Conservation (phyloP, 2,113 vertebrate species). For the Catharus minimus region DNA sequence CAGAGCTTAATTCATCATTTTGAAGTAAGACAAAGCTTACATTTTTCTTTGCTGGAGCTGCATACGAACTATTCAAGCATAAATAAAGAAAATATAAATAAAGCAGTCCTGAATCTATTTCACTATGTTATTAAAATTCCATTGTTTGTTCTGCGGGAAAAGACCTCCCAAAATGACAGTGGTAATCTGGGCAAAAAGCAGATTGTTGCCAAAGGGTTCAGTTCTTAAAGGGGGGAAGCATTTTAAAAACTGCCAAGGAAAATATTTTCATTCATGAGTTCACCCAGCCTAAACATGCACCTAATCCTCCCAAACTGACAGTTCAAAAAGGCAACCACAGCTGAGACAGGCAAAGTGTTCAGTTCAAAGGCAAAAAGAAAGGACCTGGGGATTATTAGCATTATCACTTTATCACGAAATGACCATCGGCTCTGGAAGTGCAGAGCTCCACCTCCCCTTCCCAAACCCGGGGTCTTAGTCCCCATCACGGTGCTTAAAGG, state of each 20-base stretch:
- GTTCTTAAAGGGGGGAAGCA: conserved; percentile 43
- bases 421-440: conserved; percentile 63
- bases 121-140: conserved; percentile 66
- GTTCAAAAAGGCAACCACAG: conserved; percentile 75
- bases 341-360: conserved; percentile 64
- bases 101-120: conserved; percentile 5
- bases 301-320: conserved; percentile 83
- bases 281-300: conserved; percentile 83
- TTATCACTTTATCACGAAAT: conserved; percentile 68
- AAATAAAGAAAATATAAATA: conserved; percentile 62
- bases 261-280: conserved; percentile 87
- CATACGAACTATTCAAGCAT: conserved; percentile 34
- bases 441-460: conserved; percentile 34
- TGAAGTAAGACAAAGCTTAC: conserved; percentile 60
- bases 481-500: neutral
- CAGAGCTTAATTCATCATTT: conserved; percentile 54
- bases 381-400: conserved; percentile 61
- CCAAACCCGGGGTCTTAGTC: neutral
- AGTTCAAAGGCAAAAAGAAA: conserved; percentile 73
- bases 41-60: conserved; percentile 44
- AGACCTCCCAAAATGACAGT: conserved; percentile 67
- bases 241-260: conserved; percentile 79
- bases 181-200: conserved; percentile 69
- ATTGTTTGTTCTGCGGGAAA: conserved; percentile 62
- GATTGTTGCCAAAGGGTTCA: conserved; percentile 61